Conservation (phyloP, 1,140 invertebrate species). For the Psix sp. region DNA sequence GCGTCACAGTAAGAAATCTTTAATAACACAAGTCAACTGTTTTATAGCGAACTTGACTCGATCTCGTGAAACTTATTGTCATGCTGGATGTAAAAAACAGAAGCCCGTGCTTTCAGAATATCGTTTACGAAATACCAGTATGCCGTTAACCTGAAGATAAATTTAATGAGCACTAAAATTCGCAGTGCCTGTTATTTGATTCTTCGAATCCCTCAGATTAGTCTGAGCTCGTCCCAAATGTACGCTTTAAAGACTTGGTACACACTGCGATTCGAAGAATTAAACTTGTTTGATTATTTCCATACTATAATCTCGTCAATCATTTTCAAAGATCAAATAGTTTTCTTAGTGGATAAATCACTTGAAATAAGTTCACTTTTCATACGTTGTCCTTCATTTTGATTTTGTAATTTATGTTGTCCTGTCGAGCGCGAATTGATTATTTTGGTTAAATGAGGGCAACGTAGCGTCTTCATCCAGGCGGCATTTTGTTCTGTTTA, state of each 20-base stretch:
- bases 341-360: too few relatives aligned
- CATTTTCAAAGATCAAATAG: too few relatives aligned
- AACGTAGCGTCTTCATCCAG: conserved; percentile 66
- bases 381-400: too few relatives aligned
- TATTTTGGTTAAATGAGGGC: too few relatives aligned
- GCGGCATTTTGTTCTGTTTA: conserved; percentile 67
- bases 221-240: background rate
- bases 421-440: too few relatives aligned
- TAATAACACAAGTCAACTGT: conserved; percentile 36
- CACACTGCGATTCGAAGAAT: too few relatives aligned
- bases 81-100: conserved; percentile 23
- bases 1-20: conserved; percentile 49
- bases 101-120: conserved; percentile 27
- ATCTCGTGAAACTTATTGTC: conserved; percentile 20
- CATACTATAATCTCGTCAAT: too few relatives aligned
- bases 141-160: conserved; percentile 11
- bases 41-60: conserved; percentile 47
- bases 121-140: background rate
- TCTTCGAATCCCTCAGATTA: conserved; percentile 33
- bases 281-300: too few relatives aligned
- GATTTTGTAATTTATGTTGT: too few relatives aligned
- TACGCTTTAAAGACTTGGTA: too few relatives aligned
- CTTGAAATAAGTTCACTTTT: too few relatives aligned
- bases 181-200: background rate
- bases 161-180: conserved; percentile 12